Evolutionary conservation across 2,113 vertebrate species (phyloP).

Genomic region (Nanger granti): DNA sequence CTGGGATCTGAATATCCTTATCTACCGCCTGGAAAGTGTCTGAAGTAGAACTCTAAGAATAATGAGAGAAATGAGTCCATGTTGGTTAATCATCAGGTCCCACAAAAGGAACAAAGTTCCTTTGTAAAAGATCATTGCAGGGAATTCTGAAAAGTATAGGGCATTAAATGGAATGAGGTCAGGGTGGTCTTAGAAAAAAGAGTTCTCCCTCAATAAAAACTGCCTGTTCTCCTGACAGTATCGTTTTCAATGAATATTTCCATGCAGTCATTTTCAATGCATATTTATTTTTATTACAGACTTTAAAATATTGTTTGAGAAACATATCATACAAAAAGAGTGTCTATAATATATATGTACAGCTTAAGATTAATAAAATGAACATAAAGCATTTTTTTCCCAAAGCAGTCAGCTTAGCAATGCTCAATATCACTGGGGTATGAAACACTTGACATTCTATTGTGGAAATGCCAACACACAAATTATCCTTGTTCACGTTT

Average conservation of each 20-base stretch:
- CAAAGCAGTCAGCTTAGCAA: not conserved
- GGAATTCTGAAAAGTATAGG: not conserved
- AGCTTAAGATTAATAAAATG: slow-evolving; percentile 50
- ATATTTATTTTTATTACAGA: slow-evolving; percentile 45
- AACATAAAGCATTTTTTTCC: slow-evolving; percentile 36
- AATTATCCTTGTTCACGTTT: slow-evolving; percentile 59
- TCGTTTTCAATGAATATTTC: not conserved
- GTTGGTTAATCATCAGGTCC: not conserved
- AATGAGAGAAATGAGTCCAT: not conserved
- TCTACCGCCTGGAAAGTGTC: not conserved
- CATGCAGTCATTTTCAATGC: not conserved
- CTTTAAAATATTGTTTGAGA: slow-evolving; percentile 41
- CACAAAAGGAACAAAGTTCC: not conserved
- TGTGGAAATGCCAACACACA: slow-evolving; percentile 64
- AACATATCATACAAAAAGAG: slow-evolving; percentile 31
- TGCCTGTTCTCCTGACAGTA: not conserved
- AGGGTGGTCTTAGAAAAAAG: not conserved
- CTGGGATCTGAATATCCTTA: not conserved
- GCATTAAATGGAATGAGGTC: not conserved
- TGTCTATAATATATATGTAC: not conserved
- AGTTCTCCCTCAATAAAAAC: not conserved
- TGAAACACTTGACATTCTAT: slow-evolving; percentile 67
- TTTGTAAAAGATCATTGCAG: not conserved
- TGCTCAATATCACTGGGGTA: not conserved
- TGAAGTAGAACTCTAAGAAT: slow-evolving; percentile 1